Evolutionary conservation across 2,113 vertebrate species (phyloP).

Genomic region (Barnardius zonarius): DNA sequence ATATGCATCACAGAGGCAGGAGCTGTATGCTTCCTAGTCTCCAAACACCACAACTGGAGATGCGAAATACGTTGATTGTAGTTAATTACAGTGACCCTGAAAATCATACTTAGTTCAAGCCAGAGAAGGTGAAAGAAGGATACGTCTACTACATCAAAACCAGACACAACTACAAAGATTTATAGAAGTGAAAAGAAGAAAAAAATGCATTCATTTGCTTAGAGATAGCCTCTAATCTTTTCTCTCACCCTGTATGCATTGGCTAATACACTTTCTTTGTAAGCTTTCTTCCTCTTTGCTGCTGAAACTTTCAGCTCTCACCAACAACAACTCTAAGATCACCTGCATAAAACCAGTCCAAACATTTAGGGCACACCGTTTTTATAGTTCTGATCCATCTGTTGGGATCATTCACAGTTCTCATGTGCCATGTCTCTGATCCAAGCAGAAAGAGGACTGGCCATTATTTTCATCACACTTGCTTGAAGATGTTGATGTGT

Average conservation of each 20-base stretch:
- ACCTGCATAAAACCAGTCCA: not conserved
- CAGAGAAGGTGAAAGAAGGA: not conserved
- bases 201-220: not conserved
- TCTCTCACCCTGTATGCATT: not conserved
- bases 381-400: not conserved
- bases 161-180: not conserved
- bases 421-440: not conserved
- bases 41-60: not conserved
- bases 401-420: not conserved
- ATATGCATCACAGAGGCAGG: rapidly evolving
- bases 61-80: not conserved
- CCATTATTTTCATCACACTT: not conserved
- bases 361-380: not conserved
- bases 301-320: not conserved
- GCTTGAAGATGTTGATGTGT: not conserved
- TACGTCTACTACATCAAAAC: not conserved
- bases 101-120: not conserved
- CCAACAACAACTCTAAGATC: not conserved
- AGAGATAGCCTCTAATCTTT: not conserved
- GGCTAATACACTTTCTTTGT: not conserved
- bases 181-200: not conserved
- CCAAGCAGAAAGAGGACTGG: not conserved
- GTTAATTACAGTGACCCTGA: not conserved
- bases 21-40: not conserved
- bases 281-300: not conserved